Evolutionary conservation across 2,113 vertebrate species (phyloP).

Genomic region (Eurypyga helias): DNA sequence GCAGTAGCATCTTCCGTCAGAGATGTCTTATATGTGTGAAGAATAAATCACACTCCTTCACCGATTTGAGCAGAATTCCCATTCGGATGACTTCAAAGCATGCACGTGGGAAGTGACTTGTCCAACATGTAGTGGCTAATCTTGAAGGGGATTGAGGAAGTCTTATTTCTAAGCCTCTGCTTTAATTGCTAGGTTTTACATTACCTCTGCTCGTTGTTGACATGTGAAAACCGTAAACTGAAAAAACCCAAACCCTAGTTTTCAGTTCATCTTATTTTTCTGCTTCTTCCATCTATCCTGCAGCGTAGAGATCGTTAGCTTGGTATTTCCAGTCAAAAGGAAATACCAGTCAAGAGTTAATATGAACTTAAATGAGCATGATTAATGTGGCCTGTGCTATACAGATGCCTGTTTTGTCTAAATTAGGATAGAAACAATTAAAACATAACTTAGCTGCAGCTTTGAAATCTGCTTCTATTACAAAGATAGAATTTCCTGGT

Average conservation of each 20-base stretch:
- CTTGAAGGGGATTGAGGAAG: neutral
- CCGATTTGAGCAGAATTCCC: neutral
- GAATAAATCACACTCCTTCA: neutral
- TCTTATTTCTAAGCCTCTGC: conserved; percentile 30
- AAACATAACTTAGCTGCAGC: neutral
- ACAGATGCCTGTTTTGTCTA: neutral
- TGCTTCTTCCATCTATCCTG: neutral
- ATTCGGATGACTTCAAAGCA: neutral
- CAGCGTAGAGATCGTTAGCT: neutral
- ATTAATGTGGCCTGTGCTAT: neutral
- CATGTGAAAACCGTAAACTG: neutral
- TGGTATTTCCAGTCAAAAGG: neutral
- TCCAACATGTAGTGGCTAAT: neutral
- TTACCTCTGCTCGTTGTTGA: neutral
- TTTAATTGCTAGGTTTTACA: conserved; percentile 9
- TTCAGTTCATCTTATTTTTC: neutral
- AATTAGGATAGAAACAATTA: neutral
- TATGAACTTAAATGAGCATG: accelerated
- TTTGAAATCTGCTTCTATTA: neutral
- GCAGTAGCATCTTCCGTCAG: neutral
- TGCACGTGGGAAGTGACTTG: neutral
- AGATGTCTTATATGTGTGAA: neutral
- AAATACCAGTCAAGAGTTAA: neutral
- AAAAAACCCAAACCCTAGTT: neutral
- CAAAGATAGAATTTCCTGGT: neutral